Evolutionary conservation across 2,113 vertebrate species (phyloP).

Genomic region (Thunnus thynnus): DNA sequence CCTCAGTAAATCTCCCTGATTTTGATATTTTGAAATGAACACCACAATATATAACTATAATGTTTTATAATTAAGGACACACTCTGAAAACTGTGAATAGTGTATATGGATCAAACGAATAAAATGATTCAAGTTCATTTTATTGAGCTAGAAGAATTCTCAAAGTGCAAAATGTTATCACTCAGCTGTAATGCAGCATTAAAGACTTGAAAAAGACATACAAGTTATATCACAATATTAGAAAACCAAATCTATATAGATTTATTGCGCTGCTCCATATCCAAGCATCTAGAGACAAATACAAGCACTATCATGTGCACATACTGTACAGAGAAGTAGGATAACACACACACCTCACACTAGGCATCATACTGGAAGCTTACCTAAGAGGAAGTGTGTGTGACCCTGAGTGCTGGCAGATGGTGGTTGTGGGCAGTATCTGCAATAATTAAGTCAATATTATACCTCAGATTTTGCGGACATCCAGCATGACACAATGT

Average conservation of each 20-base stretch:
- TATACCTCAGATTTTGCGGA: conserved; percentile 1
- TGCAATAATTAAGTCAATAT: conserved; percentile 13
- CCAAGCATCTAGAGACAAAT: background rate
- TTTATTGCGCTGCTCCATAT: background rate
- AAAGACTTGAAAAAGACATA: too few species aligned
- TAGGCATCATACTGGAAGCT: conserved; percentile 26
- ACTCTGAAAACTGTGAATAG: too few species aligned
- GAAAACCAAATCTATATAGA: background rate
- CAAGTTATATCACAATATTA: too few species aligned
- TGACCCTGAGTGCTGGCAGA: conserved; percentile 62
- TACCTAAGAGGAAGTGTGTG: conserved; percentile 54
- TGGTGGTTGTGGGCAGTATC: conserved; percentile 46
- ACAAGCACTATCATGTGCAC: background rate
- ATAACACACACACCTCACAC: conserved; percentile 13
- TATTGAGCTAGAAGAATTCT: too few species aligned
- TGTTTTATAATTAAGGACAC: too few species aligned
- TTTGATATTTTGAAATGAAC: too few species aligned
- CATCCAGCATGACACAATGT: background rate
- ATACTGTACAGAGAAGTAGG: conserved; percentile 2
- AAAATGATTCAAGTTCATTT: too few species aligned
- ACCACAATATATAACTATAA: too few species aligned
- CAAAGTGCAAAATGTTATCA: too few species aligned
- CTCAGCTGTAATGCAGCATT: too few species aligned
- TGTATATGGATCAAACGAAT: too few species aligned
- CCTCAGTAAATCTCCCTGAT: too few species aligned